A percentile compares a stretch with the other conserved stretches of the same genome.
Evolutionary conservation across 2,888 invertebrate species (phyloP).

Genomic region (Dryomyza anilis): DNA sequence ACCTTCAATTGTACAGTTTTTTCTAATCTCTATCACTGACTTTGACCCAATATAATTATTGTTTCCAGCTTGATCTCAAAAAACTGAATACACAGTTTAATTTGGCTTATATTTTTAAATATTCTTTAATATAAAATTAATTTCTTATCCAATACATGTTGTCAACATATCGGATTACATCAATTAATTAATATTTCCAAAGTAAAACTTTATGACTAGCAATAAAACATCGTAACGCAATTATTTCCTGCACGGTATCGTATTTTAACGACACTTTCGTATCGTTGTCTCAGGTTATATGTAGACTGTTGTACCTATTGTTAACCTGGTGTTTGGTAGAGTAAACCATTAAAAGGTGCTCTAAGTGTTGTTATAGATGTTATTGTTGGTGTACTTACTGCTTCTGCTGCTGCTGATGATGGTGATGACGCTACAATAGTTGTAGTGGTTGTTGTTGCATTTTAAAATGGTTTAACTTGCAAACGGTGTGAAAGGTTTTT

Average conservation of each 20-base stretch:
- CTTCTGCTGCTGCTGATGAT: neutral
- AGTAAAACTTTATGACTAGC: no score
- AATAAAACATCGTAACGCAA: neutral
- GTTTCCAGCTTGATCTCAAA: no score
- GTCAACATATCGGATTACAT: no score
- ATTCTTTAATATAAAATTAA: no score
- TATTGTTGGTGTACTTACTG: neutral
- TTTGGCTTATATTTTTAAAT: no score
- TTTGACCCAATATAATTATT: no score
- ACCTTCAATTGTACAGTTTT: no score
- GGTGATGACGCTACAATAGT: neutral
- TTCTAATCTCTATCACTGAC: no score
- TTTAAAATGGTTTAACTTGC: neutral
- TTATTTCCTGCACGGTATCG: neutral
- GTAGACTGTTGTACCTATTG: neutral
- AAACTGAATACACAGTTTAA: no score
- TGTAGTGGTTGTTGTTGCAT: neutral
- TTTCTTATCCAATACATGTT: no score
- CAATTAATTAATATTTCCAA: no score
- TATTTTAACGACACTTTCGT: neutral
- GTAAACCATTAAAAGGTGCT: conserved; percentile 18
- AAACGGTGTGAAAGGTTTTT: neutral
- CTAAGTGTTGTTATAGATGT: conserved; percentile 12
- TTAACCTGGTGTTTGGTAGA: neutral
- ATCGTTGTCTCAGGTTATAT: neutral